Evolutionary conservation across 1,140 invertebrate genomes (phyloP).

Genomic region (Heliconius himera): DNA sequence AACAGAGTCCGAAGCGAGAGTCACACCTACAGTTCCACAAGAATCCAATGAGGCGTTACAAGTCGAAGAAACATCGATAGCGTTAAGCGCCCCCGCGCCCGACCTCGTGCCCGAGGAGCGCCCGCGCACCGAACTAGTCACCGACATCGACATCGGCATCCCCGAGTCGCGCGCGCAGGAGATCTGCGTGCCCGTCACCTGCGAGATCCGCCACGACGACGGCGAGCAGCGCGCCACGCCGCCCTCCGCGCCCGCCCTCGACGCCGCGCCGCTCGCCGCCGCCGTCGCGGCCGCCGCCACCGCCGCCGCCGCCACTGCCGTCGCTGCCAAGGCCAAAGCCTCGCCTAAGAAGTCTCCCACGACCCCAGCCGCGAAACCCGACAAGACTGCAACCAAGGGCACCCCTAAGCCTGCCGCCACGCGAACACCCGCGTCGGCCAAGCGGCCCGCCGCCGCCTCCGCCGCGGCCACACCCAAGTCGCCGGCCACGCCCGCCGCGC

Average conservation of each 20-base stretch:
- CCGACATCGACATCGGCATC: slow-evolving; percentile 69
- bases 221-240: slow-evolving; percentile 54
- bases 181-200: slow-evolving; percentile 69
- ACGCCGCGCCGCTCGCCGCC: slow-evolving; percentile 33
- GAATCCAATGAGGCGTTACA: slow-evolving; percentile 17
- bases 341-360: slow-evolving; percentile 57
- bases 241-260: slow-evolving; percentile 52
- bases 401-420: slow-evolving; percentile 49
- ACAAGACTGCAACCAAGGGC: slow-evolving; percentile 27
- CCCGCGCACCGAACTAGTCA: slow-evolving; percentile 60
- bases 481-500: slow-evolving; percentile 36
- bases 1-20: slow-evolving; percentile 23
- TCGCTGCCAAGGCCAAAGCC: slow-evolving; percentile 46
- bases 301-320: slow-evolving; percentile 49
- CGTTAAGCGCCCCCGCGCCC: slow-evolving; percentile 55
- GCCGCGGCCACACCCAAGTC: slow-evolving; percentile 41
- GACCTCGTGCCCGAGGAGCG: slow-evolving; percentile 64
- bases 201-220: slow-evolving; percentile 61
- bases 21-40: slow-evolving; percentile 35
- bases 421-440: slow-evolving; percentile 50
- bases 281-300: slow-evolving; percentile 42
- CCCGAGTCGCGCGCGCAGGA: slow-evolving; percentile 71
- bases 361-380: slow-evolving; percentile 38
- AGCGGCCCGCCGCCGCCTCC: slow-evolving; percentile 33
- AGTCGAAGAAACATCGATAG: slow-evolving; percentile 20